Percentiles rank a stretch among this genome's conserved stretches.
These are phyloP conservation scores for Drosophila meridiana DNA, from an alignment of 2,888 invertebrate species.

Conservation along the genomic window DNA sequence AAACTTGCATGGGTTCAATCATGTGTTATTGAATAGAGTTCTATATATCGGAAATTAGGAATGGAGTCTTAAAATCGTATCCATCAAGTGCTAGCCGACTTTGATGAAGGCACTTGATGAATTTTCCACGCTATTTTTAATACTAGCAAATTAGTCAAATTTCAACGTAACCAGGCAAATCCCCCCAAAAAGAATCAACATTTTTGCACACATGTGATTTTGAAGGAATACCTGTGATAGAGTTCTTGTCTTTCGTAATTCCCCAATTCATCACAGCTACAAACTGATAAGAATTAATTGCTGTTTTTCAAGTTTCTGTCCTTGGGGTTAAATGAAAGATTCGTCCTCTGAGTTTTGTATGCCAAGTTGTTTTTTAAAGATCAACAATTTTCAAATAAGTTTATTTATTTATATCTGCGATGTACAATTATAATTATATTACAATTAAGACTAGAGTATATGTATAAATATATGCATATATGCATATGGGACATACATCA, in stretches of 20 bases:
- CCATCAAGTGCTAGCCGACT: conserved; percentile 57
- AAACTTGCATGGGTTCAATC: background rate
- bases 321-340: background rate
- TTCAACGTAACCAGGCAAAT: conserved; percentile 45
- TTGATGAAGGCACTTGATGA: conserved; percentile 59
- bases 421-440: conserved; percentile 75
- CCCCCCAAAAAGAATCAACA: conserved; percentile 30
- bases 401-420: conserved; percentile 64
- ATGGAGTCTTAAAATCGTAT: conserved; percentile 61
- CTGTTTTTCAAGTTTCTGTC: background rate
- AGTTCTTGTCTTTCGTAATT: conserved; percentile 45
- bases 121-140: conserved; percentile 51
- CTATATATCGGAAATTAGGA: conserved; percentile 29
- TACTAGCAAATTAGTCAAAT: conserved; percentile 55
- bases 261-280: conserved; percentile 53
- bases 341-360: background rate
- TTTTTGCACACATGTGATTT: conserved; percentile 61
- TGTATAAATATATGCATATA: conserved; percentile 17
- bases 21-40: conserved; percentile 15
- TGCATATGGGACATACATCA: conserved; percentile 57
- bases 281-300: conserved; percentile 30
- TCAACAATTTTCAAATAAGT: conserved; percentile 50
- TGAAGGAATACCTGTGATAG: conserved; percentile 25
- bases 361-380: background rate
- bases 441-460: conserved; percentile 77